Evolutionary conservation across 2,797 vertebrate genomes (phyloP), one percentile per base, ranked within the genome.

Genomic region (Sebastes iracundus): DNA sequence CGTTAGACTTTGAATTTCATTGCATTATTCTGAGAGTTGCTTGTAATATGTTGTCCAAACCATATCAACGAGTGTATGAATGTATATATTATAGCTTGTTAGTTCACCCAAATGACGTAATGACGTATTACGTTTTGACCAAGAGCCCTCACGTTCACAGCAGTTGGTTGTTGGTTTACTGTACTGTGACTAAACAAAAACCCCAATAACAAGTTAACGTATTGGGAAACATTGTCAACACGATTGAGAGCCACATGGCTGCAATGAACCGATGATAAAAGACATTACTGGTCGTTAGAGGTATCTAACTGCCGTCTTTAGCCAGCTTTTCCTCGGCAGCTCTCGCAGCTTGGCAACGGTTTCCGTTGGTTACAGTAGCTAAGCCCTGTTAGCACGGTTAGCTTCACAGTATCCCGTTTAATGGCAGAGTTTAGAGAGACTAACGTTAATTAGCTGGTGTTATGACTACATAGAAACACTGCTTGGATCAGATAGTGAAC

Each of bases 181-280:
- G n/a, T 11, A 12, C 7, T 20, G 1, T 6, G 6, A 7, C 42
- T 13, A 18, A 63, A 3, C 53, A 35, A n/a, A 35, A n/a, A n/a
- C 3, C 8, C 28, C 14, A 2, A 16, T 33, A n/a, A 4, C 28
- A 28, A 16, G 10, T 11, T 23, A 11, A 35, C 30, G 0, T 5
- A 20, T 6, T 27, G 2, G 25, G 12, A 22, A 49, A 72, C 58
- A 63, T 13, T 25, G 46, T 12, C 16, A 46, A 49, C 11, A 23
- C 12, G 16, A 5, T 4, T 23, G 5, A 22, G 9, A 22, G 14
- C 1, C 25, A 8, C 10, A 20, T 1, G 13, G 0, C 16, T 11
- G 3, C 18, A 60, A 28, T 33, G 2, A 22, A 33, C 22, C 4
- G 2, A 9, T 7, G 5, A n/a, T 2, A 62, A 25, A 27, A 18